A percentile compares a stretch with the other conserved stretches of the same genome.
phyloP scores from a whole-genome alignment of 2,797 vertebrate species.

The Amazona ochrocephala region DNA sequence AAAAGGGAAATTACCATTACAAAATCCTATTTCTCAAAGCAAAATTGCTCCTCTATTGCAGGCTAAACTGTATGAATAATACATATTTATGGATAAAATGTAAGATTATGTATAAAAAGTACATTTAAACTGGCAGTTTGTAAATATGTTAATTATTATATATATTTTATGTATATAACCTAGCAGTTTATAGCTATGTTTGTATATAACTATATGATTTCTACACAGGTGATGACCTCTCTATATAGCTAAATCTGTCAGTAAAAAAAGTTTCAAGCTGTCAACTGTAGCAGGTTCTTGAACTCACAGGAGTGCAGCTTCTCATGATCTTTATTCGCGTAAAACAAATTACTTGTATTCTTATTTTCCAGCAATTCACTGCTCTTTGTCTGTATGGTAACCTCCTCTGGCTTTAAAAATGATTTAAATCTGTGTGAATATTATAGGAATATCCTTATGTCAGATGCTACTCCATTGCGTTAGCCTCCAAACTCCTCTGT shows the following conservation, averaged over 20 bases:
- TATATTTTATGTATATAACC: neutral
- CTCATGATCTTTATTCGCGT: neutral
- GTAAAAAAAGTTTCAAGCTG: neutral
- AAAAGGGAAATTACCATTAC: neutral
- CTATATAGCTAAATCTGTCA: neutral
- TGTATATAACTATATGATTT: neutral
- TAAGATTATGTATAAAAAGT: neutral
- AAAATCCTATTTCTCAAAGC: neutral
- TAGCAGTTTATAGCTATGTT: neutral
- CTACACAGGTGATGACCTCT: neutral
- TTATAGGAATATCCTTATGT: neutral
- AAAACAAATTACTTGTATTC: neutral
- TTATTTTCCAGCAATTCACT: neutral
- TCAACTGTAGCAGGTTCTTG: neutral
- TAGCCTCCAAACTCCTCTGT: neutral
- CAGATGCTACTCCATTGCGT: neutral
- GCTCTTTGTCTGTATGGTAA: neutral
- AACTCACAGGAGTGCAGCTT: neutral
- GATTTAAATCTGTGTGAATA: neutral
- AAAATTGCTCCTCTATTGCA: neutral
- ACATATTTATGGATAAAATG: neutral
- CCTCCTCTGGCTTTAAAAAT: neutral
- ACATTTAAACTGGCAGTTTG: neutral
- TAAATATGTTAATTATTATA: neutral
- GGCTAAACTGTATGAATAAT: neutral